Evolutionary conservation across 2,113 vertebrate genomes (phyloP).

Genomic region (Clarias gariepinus): DNA sequence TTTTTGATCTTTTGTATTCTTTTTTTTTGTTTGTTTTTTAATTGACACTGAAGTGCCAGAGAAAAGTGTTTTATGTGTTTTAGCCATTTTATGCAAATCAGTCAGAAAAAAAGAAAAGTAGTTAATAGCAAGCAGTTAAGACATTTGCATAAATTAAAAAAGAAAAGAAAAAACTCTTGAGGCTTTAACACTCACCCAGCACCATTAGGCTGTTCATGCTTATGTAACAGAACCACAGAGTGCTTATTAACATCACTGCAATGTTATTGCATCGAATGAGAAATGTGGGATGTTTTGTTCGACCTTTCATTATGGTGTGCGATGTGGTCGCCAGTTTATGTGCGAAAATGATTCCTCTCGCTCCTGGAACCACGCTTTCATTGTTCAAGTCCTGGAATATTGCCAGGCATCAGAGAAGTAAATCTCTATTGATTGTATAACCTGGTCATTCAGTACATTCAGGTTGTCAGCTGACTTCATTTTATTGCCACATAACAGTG

Average conservation of each 20-base stretch:
- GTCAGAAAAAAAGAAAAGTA: background rate
- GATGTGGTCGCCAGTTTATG: too few relatives aligned
- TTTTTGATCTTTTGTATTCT: background rate
- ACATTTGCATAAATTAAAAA: constrained; percentile 25
- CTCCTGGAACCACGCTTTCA: too few relatives aligned
- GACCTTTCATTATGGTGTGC: too few relatives aligned
- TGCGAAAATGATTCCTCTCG: too few relatives aligned
- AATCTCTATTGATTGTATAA: too few relatives aligned
- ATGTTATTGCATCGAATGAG: background rate
- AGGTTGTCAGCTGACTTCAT: too few relatives aligned
- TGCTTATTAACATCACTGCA: background rate
- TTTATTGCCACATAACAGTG: too few relatives aligned
- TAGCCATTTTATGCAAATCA: constrained; percentile 25
- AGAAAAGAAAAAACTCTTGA: background rate
- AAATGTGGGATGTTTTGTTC: background rate
- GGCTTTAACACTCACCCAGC: background rate
- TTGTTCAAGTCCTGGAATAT: too few relatives aligned
- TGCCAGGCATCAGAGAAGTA: too few relatives aligned
- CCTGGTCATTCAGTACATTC: too few relatives aligned
- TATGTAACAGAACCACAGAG: background rate
- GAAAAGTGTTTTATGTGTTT: background rate
- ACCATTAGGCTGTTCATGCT: constrained; percentile 3
- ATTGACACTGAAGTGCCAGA: background rate
- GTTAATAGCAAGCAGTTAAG: constrained; percentile 14
- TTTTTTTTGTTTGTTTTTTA: too few relatives aligned